Evolutionary conservation across 2,113 vertebrate species (phyloP).

Genomic region (Megaceryle maxima): DNA sequence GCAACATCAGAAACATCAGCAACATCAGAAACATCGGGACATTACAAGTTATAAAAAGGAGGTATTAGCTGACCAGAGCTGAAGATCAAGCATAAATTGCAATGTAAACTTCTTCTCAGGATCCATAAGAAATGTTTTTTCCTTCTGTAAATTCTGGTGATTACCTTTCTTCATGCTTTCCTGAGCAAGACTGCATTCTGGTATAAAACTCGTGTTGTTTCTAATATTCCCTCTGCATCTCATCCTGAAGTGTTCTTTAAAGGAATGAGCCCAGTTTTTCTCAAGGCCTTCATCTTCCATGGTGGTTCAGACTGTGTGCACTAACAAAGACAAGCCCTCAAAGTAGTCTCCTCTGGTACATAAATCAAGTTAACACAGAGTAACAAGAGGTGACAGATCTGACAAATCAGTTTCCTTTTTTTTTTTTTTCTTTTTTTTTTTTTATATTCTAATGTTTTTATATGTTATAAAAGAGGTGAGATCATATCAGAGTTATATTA

Average conservation of each 20-base stretch:
- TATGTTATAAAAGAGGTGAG: neutral
- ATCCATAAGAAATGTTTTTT: neutral
- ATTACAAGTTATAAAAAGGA: neutral
- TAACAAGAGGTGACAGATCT: neutral
- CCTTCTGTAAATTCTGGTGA: neutral
- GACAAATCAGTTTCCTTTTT: neutral
- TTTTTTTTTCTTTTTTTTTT: neutral
- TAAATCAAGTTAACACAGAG: neutral
- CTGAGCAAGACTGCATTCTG: neutral
- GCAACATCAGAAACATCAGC: neutral
- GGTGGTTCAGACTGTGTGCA: neutral
- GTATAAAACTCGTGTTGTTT: neutral
- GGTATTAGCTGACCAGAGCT: too few relatives aligned
- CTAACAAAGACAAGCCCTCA: neutral
- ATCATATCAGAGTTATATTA: neutral
- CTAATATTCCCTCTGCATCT: neutral
- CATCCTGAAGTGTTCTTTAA: neutral
- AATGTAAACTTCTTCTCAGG: neutral
- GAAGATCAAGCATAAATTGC: neutral
- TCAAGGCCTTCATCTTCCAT: neutral
- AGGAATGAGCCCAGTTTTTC: neutral
- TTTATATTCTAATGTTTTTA: neutral
- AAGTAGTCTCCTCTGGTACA: neutral
- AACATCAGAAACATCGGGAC: neutral
- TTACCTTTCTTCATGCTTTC: neutral